Evolutionary conservation across 2,888 invertebrate genomes (phyloP).

Genomic region (Maniola hyperantus): DNA sequence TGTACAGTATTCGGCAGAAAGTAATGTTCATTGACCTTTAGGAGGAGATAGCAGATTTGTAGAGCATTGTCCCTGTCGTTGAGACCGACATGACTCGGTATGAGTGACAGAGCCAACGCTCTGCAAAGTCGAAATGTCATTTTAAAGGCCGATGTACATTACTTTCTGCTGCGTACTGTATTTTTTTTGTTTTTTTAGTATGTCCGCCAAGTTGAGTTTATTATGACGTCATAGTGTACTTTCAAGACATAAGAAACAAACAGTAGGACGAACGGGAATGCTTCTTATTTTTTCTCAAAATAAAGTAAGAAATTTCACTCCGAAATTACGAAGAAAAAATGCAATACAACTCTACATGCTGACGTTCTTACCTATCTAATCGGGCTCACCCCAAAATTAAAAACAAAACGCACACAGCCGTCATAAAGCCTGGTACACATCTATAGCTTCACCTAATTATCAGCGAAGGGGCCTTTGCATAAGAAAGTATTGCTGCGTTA

Average conservation of each 20-base stretch:
- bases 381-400: conserved; percentile 61
- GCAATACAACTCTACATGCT: conserved; percentile 9
- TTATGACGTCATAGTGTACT: background rate
- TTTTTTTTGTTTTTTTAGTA: too few relatives aligned
- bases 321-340: conserved; percentile 6
- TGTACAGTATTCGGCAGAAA: too few relatives aligned
- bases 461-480: conserved; percentile 78
- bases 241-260: background rate
- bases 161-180: too few relatives aligned
- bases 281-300: background rate
- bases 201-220: background rate
- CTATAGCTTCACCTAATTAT: conserved; percentile 76
- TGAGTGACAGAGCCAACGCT: too few relatives aligned
- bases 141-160: too few relatives aligned
- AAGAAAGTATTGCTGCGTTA: conserved; percentile 82
- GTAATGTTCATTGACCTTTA: too few relatives aligned
- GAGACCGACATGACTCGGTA: too few relatives aligned
- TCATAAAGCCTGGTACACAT: conserved; percentile 64
- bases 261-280: background rate
- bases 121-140: too few relatives aligned
- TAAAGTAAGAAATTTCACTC: background rate
- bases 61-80: too few relatives aligned
- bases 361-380: conserved; percentile 38
- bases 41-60: too few relatives aligned
- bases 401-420: conserved; percentile 66